phyloP scores from a whole-genome alignment of 2,888 invertebrate species.

The Nemoura dubitans region DNA sequence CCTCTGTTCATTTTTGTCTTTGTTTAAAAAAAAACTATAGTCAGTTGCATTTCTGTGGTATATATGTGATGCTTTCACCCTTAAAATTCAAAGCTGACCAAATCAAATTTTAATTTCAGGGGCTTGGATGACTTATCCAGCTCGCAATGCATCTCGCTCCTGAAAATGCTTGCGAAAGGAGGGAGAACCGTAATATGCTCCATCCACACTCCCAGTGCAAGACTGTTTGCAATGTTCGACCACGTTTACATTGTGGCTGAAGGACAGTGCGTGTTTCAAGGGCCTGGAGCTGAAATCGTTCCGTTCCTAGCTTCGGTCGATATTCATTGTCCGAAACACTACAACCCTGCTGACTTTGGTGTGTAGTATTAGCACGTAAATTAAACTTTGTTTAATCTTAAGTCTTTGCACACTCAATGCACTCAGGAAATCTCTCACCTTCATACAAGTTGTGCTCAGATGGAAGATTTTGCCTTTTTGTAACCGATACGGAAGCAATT shows the following conservation, averaged over 20 bases:
- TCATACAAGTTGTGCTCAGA: too few species aligned
- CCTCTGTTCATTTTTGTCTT: too few species aligned
- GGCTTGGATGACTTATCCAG: constrained; percentile 93
- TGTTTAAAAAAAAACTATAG: too few species aligned
- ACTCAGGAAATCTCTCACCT: too few species aligned
- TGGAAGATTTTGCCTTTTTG: too few species aligned
- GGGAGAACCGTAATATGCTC: constrained; percentile 94
- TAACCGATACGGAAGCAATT: too few species aligned
- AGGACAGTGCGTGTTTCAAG: constrained; percentile 92
- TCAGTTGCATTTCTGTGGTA: too few species aligned
- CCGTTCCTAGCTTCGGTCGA: constrained; percentile 81
- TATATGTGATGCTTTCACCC: too few species aligned
- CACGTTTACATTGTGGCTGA: constrained; percentile 88
- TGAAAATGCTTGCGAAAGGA: constrained; percentile 84
- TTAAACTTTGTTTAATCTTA: too few species aligned
- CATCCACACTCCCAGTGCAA: constrained; percentile 95
- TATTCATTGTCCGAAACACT: constrained; percentile 87
- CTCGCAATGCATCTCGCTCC: constrained; percentile 83
- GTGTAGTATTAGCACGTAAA: constrained; percentile 57
- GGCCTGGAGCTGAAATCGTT: constrained; percentile 79
- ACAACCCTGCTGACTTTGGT: constrained; percentile 97
- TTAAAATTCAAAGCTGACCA: too few species aligned
- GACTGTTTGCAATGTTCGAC: constrained; percentile 89
- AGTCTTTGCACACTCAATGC: too few species aligned
- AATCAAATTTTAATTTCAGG: constrained; percentile 66